Evolutionary conservation across 2,797 vertebrate genomes (phyloP).

Genomic region (Poliocrania exsul): DNA sequence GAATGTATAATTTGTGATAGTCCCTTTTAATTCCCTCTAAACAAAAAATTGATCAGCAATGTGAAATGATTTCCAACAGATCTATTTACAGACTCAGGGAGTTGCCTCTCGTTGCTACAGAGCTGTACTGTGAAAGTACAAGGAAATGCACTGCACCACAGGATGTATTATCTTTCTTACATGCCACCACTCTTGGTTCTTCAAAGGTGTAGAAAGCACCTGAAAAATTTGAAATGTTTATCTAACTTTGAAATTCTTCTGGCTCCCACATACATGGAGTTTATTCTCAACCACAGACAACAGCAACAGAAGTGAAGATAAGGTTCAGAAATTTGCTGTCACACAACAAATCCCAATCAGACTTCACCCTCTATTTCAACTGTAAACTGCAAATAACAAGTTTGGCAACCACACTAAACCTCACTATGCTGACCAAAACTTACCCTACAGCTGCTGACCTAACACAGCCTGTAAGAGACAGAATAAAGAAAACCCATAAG

Average conservation of each 20-base stretch:
- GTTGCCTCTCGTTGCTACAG: neutral
- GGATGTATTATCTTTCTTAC: neutral
- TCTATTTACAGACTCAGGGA: neutral
- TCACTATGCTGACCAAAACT: neutral
- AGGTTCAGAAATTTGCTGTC: neutral
- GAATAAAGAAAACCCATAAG: neutral
- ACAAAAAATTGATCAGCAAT: neutral
- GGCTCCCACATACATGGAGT: rapidly evolving
- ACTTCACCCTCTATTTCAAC: neutral
- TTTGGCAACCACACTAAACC: neutral
- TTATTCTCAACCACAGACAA: neutral
- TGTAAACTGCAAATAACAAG: neutral
- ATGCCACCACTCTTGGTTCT: neutral
- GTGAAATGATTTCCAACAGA: neutral
- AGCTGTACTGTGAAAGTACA: neutral
- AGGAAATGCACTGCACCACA: neutral
- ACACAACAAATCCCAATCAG: neutral
- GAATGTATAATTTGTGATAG: neutral
- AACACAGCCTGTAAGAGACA: neutral
- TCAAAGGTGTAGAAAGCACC: neutral
- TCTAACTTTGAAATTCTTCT: neutral
- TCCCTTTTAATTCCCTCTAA: neutral
- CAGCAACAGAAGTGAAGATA: neutral
- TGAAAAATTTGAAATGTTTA: neutral
- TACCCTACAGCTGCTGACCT: neutral